These are phyloP conservation scores for Agrochola lychnidis DNA, from an alignment of 2,888 invertebrate genomes.

Conservation along the genomic window DNA sequence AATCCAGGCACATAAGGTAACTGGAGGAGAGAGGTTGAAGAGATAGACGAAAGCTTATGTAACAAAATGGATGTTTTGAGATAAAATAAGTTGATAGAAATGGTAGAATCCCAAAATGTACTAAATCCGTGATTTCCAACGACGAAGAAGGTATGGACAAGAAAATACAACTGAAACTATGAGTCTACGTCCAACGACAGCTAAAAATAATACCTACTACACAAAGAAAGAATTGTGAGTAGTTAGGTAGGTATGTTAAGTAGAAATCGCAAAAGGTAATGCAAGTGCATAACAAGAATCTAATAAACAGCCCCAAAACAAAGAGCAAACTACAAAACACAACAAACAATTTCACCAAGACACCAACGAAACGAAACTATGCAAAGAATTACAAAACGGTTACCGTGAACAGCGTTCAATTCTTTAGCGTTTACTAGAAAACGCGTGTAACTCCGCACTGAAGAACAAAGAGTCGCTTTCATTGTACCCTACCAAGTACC, in stretches of 20 bases:
- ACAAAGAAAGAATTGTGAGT: background rate
- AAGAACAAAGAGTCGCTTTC: slow-evolving; percentile 78
- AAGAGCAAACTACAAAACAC: slow-evolving; percentile 26
- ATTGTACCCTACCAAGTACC: slow-evolving; percentile 65
- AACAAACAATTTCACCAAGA: slow-evolving; percentile 60
- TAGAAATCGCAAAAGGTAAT: background rate
- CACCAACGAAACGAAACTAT: slow-evolving; percentile 42
- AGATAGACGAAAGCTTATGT: background rate
- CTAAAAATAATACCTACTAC: background rate
- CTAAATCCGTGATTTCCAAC: no score
- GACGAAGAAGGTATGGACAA: background rate
- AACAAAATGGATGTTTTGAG: background rate
- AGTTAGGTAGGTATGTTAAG: background rate
- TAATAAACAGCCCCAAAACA: slow-evolving; percentile 6
- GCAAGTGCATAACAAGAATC: slow-evolving; percentile 33
- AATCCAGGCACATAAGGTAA: background rate
- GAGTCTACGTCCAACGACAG: background rate
- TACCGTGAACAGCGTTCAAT: slow-evolving; percentile 60
- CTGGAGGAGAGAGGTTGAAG: background rate
- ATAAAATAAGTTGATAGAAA: background rate
- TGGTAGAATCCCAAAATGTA: background rate
- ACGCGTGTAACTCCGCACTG: slow-evolving; percentile 79
- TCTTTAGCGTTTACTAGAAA: slow-evolving; percentile 56
- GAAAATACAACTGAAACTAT: background rate
- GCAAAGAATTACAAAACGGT: slow-evolving; percentile 57